Evolutionary conservation across 2,888 invertebrate species (phyloP), one percentile per base, ranked within the genome.

Genomic region (Galerucella nymphaeae): DNA sequence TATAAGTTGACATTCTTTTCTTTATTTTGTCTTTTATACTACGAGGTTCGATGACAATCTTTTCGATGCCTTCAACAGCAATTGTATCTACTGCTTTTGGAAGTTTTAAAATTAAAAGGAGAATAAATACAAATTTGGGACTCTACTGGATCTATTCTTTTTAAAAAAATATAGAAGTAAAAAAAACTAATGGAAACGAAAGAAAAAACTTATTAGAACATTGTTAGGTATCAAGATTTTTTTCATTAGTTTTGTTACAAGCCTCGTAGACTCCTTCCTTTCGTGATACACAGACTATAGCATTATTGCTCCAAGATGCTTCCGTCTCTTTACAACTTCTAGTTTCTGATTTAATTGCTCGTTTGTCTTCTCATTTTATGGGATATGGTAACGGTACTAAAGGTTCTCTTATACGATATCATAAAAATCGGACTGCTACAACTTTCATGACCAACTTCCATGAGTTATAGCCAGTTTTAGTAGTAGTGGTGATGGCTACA

Each of bases 341-440:
- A 80, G 79, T 81, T 61, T 79, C 81, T 83, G 82, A 83, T 83
- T 85, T 84, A 84, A 84, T 84, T 85, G 84, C 82, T 83, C 84
- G 83, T 85, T 84, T 83, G 84, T 85, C 84, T 83, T 83, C 75
- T 64, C 75, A 76, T 79, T 81, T 82, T 81, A 82, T 80, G 79
- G 78, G 78, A 74, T 78, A 77, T 76, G 71, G 78, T 77, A 72
- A 73, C 71, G 71, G 75, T 75, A 78, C 73, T 78, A 78, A 78
- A 78, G 76, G 77, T 77, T 75, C 78, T 66, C 63, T 58, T 70
- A 70, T 66, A 66, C 67, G 72, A 72, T 73, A 69, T 71, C 71
- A 73, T 75, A 75, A 75, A 75, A 75, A 73, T 73, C 75, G 67
- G 69, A 71, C 65, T 41, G 68, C 58, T 73, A 69, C 71, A 68